Evolutionary conservation across 1,140 invertebrate genomes (phyloP).

Genomic region (Drosophila ficusphila): DNA sequence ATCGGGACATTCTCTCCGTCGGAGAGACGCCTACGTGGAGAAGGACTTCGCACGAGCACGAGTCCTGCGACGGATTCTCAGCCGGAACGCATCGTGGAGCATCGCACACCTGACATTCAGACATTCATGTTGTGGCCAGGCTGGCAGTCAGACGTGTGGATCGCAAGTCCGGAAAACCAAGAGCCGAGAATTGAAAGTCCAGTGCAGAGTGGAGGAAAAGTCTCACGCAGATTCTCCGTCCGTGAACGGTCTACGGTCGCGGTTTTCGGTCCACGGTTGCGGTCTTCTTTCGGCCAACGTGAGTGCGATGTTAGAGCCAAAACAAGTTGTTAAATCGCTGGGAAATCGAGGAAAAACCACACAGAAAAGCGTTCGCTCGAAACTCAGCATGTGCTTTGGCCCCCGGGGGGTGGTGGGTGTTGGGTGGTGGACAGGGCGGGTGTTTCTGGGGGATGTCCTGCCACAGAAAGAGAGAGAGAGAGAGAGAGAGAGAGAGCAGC

Average conservation of each 20-base stretch:
- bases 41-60: slow-evolving; percentile 1
- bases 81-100: slow-evolving; percentile 55
- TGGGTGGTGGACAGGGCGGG: slow-evolving; percentile 1
- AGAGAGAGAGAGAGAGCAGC: slow-evolving; percentile 4
- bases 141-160: slow-evolving; percentile 79
- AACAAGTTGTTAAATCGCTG: slow-evolving; percentile 2
- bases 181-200: slow-evolving; percentile 26
- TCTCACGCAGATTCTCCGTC: slow-evolving; percentile 5
- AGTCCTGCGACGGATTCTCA: slow-evolving; percentile 42
- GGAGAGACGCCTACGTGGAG: slow-evolving; percentile 46
- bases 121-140: slow-evolving; percentile 81
- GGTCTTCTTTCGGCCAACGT: not conserved
- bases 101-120: slow-evolving; percentile 79
- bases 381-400: slow-evolving; percentile 39
- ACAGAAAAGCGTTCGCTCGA: slow-evolving; percentile 4
- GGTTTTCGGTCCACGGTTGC: not conserved
- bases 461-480: too few relatives aligned
- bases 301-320: not conserved
- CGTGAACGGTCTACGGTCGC: slow-evolving; percentile 8
- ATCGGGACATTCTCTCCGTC: slow-evolving; percentile 52
- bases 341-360: slow-evolving; percentile 14
- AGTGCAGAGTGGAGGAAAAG: slow-evolving; percentile 51
- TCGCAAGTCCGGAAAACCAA: slow-evolving; percentile 38
- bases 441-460: slow-evolving; percentile 19
- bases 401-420: slow-evolving; percentile 23